A percentile compares a stretch with the other conserved stretches of the same genome.
Evolutionary conservation across 2,888 invertebrate genomes (phyloP).

Genomic region (Amphipyra tragopoginis): DNA sequence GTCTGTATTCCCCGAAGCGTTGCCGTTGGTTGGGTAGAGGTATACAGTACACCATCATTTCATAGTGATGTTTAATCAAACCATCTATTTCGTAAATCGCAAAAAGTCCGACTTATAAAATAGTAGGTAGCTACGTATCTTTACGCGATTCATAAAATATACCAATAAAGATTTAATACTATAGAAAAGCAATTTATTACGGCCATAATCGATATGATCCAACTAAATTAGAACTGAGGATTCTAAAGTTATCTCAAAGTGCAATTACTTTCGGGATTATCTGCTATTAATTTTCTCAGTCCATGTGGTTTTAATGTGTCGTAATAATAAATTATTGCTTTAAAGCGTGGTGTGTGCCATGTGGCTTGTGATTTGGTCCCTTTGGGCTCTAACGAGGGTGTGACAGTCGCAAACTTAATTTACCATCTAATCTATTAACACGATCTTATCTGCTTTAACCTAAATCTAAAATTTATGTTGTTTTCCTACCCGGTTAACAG

Average conservation of each 20-base stretch:
- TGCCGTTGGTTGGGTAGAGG: too few relatives aligned
- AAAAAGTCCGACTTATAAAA: neutral
- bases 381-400: conserved; percentile 72
- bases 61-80: too few relatives aligned
- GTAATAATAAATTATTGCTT: conserved; percentile 72
- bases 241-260: conserved; percentile 41
- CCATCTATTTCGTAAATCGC: neutral
- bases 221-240: conserved; percentile 38
- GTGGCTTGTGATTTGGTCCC: conserved; percentile 66
- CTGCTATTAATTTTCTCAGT: conserved; percentile 67
- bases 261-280: conserved; percentile 66
- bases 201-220: conserved; percentile 25
- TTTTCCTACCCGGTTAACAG: conserved; percentile 20
- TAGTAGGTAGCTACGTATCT: neutral
- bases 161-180: conserved; percentile 16
- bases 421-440: conserved; percentile 76
- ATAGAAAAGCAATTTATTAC: conserved; percentile 32
- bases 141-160: conserved; percentile 7
- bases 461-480: conserved; percentile 60
- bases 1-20: too few relatives aligned
- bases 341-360: conserved; percentile 65
- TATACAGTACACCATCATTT: too few relatives aligned
- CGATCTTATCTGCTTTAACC: conserved; percentile 66
- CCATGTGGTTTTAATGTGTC: conserved; percentile 66
- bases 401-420: conserved; percentile 77